Percentiles rank a stretch among this genome's conserved stretches.
Conservation (phyloP, 2,888 invertebrate species). For the Autographa gamma region DNA sequence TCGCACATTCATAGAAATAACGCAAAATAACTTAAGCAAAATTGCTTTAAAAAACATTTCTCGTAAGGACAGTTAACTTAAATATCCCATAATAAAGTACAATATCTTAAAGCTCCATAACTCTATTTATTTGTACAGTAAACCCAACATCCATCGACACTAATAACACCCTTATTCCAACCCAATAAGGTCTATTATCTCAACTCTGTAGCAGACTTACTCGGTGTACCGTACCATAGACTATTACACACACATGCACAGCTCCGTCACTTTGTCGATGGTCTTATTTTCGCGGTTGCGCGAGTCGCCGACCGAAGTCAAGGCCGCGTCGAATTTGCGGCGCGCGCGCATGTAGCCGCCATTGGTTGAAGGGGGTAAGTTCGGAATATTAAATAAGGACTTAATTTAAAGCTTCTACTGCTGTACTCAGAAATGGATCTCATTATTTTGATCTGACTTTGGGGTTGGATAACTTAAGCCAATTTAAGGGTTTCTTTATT, state of each 20-base stretch:
- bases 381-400: not conserved
- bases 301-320: slow-evolving; percentile 81
- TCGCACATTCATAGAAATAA: too few relatives aligned
- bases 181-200: not conserved
- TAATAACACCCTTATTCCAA: not conserved
- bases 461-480: too few relatives aligned
- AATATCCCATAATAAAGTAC: too few relatives aligned
- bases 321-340: slow-evolving; percentile 83
- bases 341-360: slow-evolving; percentile 22
- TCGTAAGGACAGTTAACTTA: too few relatives aligned
- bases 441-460: too few relatives aligned
- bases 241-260: slow-evolving; percentile 12
- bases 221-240: not conserved
- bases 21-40: too few relatives aligned
- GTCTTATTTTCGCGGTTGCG: slow-evolving; percentile 45
- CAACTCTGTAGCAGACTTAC: not conserved
- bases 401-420: not conserved
- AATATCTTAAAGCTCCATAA: too few relatives aligned
- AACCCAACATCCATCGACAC: not conserved
- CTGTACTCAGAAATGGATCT: too few relatives aligned
- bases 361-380: slow-evolving; percentile 6
- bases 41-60: too few relatives aligned
- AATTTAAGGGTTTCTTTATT: too few relatives aligned
- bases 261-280: slow-evolving; percentile 61
- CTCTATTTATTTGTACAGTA: too few relatives aligned